Percentiles rank a stretch among this genome's conserved stretches.
phyloP scores from a whole-genome alignment of 1,140 invertebrate genomes.

The Pseudomyrmex sp. region DNA sequence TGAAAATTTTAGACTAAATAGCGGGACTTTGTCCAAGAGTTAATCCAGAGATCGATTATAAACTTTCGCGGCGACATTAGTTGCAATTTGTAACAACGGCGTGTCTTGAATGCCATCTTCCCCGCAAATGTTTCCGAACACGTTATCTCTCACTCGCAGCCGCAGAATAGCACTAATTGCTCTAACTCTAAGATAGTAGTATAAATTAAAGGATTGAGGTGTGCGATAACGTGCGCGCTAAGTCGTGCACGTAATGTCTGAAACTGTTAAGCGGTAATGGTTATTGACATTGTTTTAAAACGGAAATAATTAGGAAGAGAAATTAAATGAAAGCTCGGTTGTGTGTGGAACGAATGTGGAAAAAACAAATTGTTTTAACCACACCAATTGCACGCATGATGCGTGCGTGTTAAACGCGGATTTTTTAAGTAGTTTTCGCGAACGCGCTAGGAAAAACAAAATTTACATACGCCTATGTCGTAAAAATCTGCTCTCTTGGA shows the following conservation, averaged over 20 bases:
- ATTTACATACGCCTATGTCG: too few species aligned
- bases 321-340: too few species aligned
- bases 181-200: constrained; percentile 36
- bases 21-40: constrained; percentile 1
- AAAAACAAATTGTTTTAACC: too few species aligned
- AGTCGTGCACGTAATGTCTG: not conserved
- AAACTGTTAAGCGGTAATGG: constrained; percentile 10
- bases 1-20: constrained; percentile 31
- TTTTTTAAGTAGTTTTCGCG: too few species aligned
- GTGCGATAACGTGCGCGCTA: constrained; percentile 12
- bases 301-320: not conserved
- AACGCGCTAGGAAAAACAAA: too few species aligned
- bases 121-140: constrained; percentile 6
- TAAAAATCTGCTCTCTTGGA: too few species aligned
- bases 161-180: constrained; percentile 20
- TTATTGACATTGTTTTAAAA: constrained; percentile 1
- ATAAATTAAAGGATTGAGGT: constrained; percentile 45
- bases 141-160: constrained; percentile 45
- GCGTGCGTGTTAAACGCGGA: too few species aligned
- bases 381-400: too few species aligned
- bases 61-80: constrained; percentile 12
- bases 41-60: constrained; percentile 24
- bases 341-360: too few species aligned
- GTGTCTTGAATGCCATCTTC: constrained; percentile 21
- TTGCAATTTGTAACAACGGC: constrained; percentile 17